Evolutionary conservation across 2,113 vertebrate species (phyloP).

Genomic region (Saccopteryx leptura): DNA sequence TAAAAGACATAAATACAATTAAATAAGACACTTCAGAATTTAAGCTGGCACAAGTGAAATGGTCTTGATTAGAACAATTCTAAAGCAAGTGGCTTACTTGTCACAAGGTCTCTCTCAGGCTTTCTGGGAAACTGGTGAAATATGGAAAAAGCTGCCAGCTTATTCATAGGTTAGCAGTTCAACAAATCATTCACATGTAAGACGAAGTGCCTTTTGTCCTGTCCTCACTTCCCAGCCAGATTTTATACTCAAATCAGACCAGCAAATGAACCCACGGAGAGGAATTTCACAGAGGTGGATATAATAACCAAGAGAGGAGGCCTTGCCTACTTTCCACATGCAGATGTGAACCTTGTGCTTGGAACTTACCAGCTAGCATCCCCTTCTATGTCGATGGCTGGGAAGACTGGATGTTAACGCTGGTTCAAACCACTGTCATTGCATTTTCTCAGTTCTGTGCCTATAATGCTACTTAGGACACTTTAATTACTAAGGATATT

Average conservation of each 20-base stretch:
- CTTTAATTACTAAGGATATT: background rate
- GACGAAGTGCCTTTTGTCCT: background rate
- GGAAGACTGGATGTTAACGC: background rate
- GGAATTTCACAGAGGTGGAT: background rate
- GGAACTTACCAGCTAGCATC: background rate
- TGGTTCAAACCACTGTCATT: background rate
- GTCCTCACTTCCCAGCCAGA: background rate
- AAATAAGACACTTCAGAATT: background rate
- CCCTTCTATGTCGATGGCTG: background rate
- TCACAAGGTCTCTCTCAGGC: background rate
- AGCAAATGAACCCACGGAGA: background rate
- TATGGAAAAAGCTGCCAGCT: constrained; percentile 36
- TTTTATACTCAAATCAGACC: background rate
- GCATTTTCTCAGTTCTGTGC: background rate
- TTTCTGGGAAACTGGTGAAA: constrained; percentile 34
- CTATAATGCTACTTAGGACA: background rate
- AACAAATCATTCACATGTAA: background rate
- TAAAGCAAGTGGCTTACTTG: background rate
- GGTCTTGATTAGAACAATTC: background rate
- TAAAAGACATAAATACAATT: background rate
- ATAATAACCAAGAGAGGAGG: background rate
- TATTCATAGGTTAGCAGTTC: background rate
- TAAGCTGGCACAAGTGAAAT: background rate
- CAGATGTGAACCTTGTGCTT: background rate
- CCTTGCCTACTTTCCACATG: background rate